Conservation (phyloP, 2,797 vertebrate species). For the Megaceryle alcyon region DNA sequence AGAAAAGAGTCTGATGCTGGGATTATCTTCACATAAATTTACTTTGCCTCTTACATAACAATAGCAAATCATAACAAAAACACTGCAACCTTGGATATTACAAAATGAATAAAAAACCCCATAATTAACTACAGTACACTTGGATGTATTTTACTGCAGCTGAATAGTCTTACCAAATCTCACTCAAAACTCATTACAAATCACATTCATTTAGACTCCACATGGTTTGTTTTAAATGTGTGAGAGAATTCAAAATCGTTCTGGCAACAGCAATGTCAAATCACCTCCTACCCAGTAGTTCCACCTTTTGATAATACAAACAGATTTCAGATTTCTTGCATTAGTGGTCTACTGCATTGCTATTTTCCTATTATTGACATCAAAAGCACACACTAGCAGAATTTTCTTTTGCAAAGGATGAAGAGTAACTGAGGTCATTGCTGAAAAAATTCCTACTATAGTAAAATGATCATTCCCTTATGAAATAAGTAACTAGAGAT, state of each 20-base stretch:
- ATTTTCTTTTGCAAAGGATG: neutral
- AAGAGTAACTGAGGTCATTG: neutral
- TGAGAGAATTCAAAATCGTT: neutral
- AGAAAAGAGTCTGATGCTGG: neutral
- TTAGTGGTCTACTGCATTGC: neutral
- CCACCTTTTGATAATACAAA: slow-evolving; percentile 4
- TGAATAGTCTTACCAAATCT: neutral
- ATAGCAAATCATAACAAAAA: neutral
- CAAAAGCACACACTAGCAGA: neutral
- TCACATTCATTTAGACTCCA: neutral
- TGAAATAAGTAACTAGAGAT: slow-evolving; percentile 20
- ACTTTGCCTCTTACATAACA: neutral
- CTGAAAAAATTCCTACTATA: neutral
- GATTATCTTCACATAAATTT: neutral
- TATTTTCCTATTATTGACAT: slow-evolving; percentile 1
- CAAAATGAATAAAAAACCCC: neutral
- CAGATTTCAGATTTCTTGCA: slow-evolving; percentile 8
- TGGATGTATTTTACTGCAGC: neutral
- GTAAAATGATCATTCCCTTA: neutral
- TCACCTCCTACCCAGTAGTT: neutral
- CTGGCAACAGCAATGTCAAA: neutral
- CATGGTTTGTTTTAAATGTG: neutral
- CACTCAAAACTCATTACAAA: neutral
- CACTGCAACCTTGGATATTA: neutral
- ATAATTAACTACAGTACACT: neutral